These are phyloP conservation scores for Falcaria lacertinaria DNA, from an alignment of 2,888 invertebrate genomes.

Conservation along the genomic window DNA sequence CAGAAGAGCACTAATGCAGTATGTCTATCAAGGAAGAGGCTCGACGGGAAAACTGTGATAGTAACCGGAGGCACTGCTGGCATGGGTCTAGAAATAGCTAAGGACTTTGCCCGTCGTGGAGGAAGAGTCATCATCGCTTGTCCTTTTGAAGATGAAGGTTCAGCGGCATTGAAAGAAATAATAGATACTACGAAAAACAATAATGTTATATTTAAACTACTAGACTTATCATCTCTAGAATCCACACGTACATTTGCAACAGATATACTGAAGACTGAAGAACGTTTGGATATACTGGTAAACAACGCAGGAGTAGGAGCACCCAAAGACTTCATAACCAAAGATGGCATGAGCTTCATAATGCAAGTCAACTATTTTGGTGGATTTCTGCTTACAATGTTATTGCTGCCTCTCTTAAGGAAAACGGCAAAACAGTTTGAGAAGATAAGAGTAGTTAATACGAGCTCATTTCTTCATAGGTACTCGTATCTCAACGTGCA, in stretches of 20 bases:
- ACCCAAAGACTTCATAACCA: slow-evolving; percentile 56
- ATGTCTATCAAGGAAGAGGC: slow-evolving; percentile 19
- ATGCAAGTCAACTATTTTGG: slow-evolving; percentile 82
- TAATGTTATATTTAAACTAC: slow-evolving; percentile 44
- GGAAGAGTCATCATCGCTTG: slow-evolving; percentile 87
- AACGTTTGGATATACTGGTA: slow-evolving; percentile 75
- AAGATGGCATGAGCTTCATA: slow-evolving; percentile 79
- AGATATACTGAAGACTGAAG: slow-evolving; percentile 64
- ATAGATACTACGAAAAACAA: slow-evolving; percentile 24
- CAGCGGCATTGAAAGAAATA: slow-evolving; percentile 55
- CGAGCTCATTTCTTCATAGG: slow-evolving; percentile 85
- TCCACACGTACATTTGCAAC: slow-evolving; percentile 80
- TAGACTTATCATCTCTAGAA: slow-evolving; percentile 72
- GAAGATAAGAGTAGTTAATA: slow-evolving; percentile 85
- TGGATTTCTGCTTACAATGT: slow-evolving; percentile 72
- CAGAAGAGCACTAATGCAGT: slow-evolving; percentile 29
- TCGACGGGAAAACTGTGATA: not conserved
- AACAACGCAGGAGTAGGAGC: slow-evolving; percentile 78
- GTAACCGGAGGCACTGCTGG: slow-evolving; percentile 62
- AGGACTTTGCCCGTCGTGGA: slow-evolving; percentile 83
- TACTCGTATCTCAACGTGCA: slow-evolving; percentile 82
- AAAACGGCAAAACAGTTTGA: slow-evolving; percentile 52
- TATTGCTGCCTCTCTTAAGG: slow-evolving; percentile 35
- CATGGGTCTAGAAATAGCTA: slow-evolving; percentile 87
- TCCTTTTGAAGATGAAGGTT: slow-evolving; percentile 81